phyloP scores from a whole-genome alignment of 2,797 vertebrate genomes.

The Glossophaga mutica region DNA sequence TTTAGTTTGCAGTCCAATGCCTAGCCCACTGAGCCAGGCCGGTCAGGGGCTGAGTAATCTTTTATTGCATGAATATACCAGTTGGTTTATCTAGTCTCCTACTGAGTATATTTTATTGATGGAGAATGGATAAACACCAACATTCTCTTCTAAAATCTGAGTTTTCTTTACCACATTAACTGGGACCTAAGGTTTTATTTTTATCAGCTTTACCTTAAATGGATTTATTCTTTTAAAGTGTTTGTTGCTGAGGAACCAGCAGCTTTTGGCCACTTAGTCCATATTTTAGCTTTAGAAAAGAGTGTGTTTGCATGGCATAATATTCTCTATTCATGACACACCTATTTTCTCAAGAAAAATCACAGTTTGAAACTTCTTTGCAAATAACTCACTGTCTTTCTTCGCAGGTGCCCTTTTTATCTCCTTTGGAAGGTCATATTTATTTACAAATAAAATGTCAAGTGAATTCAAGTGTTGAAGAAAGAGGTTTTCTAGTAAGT shows the following conservation, averaged over 20 bases:
- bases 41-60: background rate
- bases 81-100: background rate
- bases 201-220: constrained; percentile 20
- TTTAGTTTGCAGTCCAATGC: background rate
- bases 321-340: constrained; percentile 16
- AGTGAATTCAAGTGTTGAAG: constrained; percentile 91
- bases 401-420: constrained; percentile 92
- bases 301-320: constrained; percentile 20
- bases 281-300: constrained; percentile 33
- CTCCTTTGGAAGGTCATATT: constrained; percentile 94
- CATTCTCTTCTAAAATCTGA: background rate
- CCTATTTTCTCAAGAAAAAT: constrained; percentile 14
- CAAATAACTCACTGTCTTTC: constrained; percentile 39
- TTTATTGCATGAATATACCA: background rate
- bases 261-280: background rate
- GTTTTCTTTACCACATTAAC: background rate
- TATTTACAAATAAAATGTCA: constrained; percentile 94
- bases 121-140: background rate
- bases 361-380: constrained; percentile 23
- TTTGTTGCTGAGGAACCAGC: constrained; percentile 43
- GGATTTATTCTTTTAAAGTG: constrained; percentile 45
- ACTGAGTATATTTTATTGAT: background rate
- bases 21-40: background rate
- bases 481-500: constrained; percentile 94
- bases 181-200: constrained; percentile 2